Percentiles rank a stretch among this genome's conserved stretches.
Evolutionary conservation across 1,140 invertebrate species (phyloP).

Genomic region (Augochlora pura): DNA sequence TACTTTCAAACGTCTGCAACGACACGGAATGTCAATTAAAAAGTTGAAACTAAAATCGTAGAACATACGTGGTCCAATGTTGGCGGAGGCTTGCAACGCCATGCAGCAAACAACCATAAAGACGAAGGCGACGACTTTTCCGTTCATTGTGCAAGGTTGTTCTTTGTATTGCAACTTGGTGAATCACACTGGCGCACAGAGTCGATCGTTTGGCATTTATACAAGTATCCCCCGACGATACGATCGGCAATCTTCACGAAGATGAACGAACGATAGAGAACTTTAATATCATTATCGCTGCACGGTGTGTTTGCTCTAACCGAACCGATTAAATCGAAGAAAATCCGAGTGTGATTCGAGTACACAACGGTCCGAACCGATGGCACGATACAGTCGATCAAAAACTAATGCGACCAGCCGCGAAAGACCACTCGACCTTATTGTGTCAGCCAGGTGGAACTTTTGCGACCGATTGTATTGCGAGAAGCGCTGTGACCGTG

Average conservation of each 20-base stretch:
- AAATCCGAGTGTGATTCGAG: no score
- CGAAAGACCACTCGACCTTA: no score
- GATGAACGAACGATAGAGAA: constrained; percentile 4
- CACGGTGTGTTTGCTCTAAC: background rate
- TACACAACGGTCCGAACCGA: no score
- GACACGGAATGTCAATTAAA: no score
- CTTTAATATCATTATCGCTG: constrained; percentile 15
- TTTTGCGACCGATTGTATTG: background rate
- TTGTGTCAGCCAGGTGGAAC: no score
- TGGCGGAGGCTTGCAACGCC: background rate
- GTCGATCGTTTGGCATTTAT: background rate
- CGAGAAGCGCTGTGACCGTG: background rate
- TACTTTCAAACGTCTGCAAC: no score
- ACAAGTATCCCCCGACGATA: background rate
- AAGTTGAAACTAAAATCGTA: no score
- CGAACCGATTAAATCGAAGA: no score
- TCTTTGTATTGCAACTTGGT: background rate
- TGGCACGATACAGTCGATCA: no score
- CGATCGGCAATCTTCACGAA: constrained; percentile 9
- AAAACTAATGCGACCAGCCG: no score
- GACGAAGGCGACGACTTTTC: constrained; percentile 25
- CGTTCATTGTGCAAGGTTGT: background rate
- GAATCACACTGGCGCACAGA: background rate
- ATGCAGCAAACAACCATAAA: constrained; percentile 16
- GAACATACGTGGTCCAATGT: background rate